A percentile compares a stretch with the other conserved stretches of the same genome.
phyloP scores from a whole-genome alignment of 2,888 invertebrate genomes.

The Tetheella fluctuosa region DNA sequence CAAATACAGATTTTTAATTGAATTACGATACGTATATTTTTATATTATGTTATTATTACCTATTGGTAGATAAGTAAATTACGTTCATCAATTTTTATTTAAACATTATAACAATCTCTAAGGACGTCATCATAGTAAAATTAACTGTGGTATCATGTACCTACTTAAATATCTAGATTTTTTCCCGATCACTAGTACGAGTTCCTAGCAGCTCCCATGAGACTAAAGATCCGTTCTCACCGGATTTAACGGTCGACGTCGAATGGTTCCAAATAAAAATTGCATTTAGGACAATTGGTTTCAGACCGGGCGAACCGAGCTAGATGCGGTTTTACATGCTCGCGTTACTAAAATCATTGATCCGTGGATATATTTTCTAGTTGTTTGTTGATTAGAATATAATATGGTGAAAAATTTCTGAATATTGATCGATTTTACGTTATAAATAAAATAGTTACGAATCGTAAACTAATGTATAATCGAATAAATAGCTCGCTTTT shows the following conservation, averaged over 20 bases:
- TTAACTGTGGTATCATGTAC: slow-evolving; percentile 18
- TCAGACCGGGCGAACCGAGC: slow-evolving; percentile 38
- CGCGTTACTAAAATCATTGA: slow-evolving; percentile 36
- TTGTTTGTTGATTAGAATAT: slow-evolving; percentile 10
- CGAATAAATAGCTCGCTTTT: too few species aligned
- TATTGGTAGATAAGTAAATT: too few species aligned
- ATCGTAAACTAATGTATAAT: too few species aligned
- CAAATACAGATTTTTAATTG: too few species aligned
- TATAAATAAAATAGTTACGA: too few species aligned
- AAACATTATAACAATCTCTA: too few species aligned
- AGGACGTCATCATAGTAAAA: too few species aligned
- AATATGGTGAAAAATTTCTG: not conserved
- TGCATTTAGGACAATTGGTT: slow-evolving; percentile 72
- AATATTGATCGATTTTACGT: too few species aligned
- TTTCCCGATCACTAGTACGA: slow-evolving; percentile 17
- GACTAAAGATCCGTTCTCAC: slow-evolving; percentile 14
- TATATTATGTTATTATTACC: too few species aligned
- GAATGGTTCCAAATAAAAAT: slow-evolving; percentile 64
- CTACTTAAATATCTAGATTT: not conserved
- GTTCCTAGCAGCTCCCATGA: slow-evolving; percentile 14
- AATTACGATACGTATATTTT: too few species aligned
- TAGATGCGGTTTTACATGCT: slow-evolving; percentile 42
- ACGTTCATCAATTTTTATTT: too few species aligned
- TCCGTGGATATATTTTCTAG: slow-evolving; percentile 22
- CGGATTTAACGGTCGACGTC: slow-evolving; percentile 52